Conservation (phyloP, 92 coral and sea anemone species). For the Zoanthus sansibaricus region DNA sequence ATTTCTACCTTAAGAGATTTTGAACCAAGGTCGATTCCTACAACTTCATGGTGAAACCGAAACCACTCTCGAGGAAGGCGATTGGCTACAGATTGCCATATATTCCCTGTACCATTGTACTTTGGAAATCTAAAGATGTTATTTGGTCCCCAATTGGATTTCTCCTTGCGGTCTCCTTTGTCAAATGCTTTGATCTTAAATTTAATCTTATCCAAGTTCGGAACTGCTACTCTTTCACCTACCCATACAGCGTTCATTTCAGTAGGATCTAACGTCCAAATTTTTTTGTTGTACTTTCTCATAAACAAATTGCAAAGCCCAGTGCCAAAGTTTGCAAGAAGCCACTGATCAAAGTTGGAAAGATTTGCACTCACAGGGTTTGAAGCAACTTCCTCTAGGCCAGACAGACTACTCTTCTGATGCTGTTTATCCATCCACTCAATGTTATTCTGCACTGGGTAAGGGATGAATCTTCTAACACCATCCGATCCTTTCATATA, state of each 20-base stretch:
- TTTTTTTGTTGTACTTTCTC: slow-evolving; percentile 74
- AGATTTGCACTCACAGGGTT: slow-evolving; percentile 24
- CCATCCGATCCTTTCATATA: slow-evolving; percentile 75
- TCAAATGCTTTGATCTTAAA: slow-evolving; percentile 28
- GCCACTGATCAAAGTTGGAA: slow-evolving; percentile 73
- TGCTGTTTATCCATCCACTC: slow-evolving; percentile 65
- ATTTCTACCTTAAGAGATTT: slow-evolving; percentile 45
- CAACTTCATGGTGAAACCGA: slow-evolving; percentile 53
- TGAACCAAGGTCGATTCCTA: slow-evolving; percentile 36
- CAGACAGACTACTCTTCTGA: slow-evolving; percentile 40
- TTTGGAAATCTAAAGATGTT: slow-evolving; percentile 65
- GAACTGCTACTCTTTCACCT: slow-evolving; percentile 75
- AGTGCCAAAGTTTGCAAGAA: slow-evolving; percentile 60
- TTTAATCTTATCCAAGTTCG: slow-evolving; percentile 62
- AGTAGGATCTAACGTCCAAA: slow-evolving; percentile 72
- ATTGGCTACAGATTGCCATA: slow-evolving; percentile 68
- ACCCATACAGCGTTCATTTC: slow-evolving; percentile 78
- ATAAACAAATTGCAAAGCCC: slow-evolving; percentile 65
- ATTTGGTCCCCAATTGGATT: slow-evolving; percentile 73
- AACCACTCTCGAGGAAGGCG: slow-evolving; percentile 62
- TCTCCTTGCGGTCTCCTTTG: slow-evolving; percentile 20
- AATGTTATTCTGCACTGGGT: slow-evolving; percentile 65
- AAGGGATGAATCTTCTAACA: slow-evolving; percentile 67
- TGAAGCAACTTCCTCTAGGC: slow-evolving; percentile 50
- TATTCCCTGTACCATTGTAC: slow-evolving; percentile 68